Evolutionary conservation across 2,888 invertebrate genomes (phyloP), one percentile per base, ranked within the genome.

Genomic region (Acrobasis suavella): DNA sequence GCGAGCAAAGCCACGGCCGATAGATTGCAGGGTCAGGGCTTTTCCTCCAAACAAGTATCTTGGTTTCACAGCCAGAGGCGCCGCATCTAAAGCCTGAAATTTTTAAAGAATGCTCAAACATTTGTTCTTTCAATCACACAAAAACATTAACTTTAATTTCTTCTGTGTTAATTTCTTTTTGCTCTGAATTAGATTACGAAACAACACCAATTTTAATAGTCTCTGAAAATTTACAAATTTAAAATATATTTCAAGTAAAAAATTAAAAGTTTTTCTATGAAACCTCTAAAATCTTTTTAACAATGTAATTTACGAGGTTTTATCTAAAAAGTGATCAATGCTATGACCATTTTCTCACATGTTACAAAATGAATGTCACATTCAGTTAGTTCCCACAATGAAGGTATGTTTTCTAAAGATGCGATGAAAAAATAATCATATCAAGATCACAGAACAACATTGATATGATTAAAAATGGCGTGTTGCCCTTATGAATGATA

Each of bases 1-100:
- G 65, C 95, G 93, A 8, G 96, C 95, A 78, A 95, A 96, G 9
- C 96, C 96, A 74, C 95, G 93, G 0, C 96, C 96, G 72, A 96
- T 95, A 38, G 94, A 94, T 70, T 93, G 93, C 63, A 96, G 91
- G 9, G 93, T 93, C 61, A 95, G 87, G 46, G 95, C 95, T 77
- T 93, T 93, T n/a, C 94, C 95, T 68, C 93, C 91, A 78, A 96
- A 96, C 70, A 96, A 88, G 81, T 93, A 91, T 75, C 85, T 87
- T 82, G 88, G 92, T 78, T 90, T 92, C 86, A 91, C 86, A 54
- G 92, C 86, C 74, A 91, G 78, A 64, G 83, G 81, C 50, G 85
- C 81, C n/a, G 88, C 87, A 72, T 91, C 89, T 76, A 92, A 75
- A 76, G 81, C 82, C 93, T 93, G 89, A 77, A 90, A 88, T 81